Base-by-base conservation (phyloP, 2,797 vertebrate species). In the Morelia viridis region DNA sequence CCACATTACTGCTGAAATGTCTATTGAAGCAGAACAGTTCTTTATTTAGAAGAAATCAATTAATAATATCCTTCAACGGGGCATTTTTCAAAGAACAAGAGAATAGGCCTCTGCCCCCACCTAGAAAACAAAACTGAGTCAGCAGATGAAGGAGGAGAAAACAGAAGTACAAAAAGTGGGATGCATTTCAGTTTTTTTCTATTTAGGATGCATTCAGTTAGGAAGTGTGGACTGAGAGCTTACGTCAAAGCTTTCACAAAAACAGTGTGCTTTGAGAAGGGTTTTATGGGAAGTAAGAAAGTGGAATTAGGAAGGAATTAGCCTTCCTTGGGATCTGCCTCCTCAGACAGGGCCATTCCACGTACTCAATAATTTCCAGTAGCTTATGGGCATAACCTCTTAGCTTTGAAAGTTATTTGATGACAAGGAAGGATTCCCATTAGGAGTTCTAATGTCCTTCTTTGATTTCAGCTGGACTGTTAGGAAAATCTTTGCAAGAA, bases 401-500 rank as follows among this genome's bases (percentile, higher is more conserved):
- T 57, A 92, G 50, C 89, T 62, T 15, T 84, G 35, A 28, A 92
- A 85, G 28, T 89, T n/a, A 60, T 89, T 93, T 94, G 87, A 94
- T 71, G 68, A 35, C 28, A 91, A 88, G 26, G 15, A 60, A 94
- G 90, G 60, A 89, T 89, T 12, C 58, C 62, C n/a, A 85, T 89
- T 76, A 91, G 35, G 68, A 65, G 61, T 88, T 61, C 68, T 64
- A 80, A 85, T 15, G 76, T 93, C 46, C 92, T 87, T 46, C 85
- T 93, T 94, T 84, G 62, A 41, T 92, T 93, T 88, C 86, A 88
- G 57, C 31, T 91, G 83, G 84, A 94, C 92, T 96, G 97, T 96
- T 96, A 96, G 95, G 92, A 96, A 97, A 96, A 80, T 93, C 92
- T 95, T 84, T 91, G 95, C 94, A 92, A 89, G 90, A 92, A 94